A percentile compares a stretch with the other conserved stretches of the same genome.
phyloP scores from a whole-genome alignment of 2,797 vertebrate genomes.

The Aulostomus chinensis region DNA sequence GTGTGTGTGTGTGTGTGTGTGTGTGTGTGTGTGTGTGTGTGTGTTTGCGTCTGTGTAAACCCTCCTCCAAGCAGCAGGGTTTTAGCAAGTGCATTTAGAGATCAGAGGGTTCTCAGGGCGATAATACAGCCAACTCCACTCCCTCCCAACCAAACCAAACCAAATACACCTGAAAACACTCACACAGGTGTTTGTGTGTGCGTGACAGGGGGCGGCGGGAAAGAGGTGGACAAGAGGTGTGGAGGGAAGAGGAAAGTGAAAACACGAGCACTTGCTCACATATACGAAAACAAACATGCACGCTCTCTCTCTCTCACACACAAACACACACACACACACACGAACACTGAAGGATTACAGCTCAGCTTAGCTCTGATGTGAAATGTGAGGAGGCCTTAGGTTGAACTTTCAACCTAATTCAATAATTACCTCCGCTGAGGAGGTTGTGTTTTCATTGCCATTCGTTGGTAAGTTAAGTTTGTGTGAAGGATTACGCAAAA shows the following conservation, averaged over 20 bases:
- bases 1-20: constrained; percentile 14
- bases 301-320: constrained; percentile 11
- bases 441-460: neutral
- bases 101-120: constrained; percentile 71
- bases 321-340: constrained; percentile 41
- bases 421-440: constrained; percentile 91
- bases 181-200: constrained; percentile 67
- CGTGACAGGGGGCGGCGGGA: constrained; percentile 14
- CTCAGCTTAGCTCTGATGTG: constrained; percentile 88
- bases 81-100: constrained; percentile 72
- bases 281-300: constrained; percentile 57
- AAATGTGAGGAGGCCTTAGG: constrained; percentile 89
- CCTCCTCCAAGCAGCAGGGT: constrained; percentile 66
- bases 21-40: constrained; percentile 28
- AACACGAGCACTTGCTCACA: constrained; percentile 46
- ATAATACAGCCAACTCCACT: constrained; percentile 69
- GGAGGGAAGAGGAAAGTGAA: constrained; percentile 53
- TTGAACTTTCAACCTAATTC: constrained; percentile 97
- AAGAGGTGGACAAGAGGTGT: neutral
- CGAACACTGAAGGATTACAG: constrained; percentile 88
- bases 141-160: constrained; percentile 64
- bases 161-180: constrained; percentile 76
- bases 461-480: neutral
- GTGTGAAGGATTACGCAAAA: no score
- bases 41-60: constrained; percentile 47